phyloP scores from a whole-genome alignment of 2,113 vertebrate species.

The Silurus asotus region DNA sequence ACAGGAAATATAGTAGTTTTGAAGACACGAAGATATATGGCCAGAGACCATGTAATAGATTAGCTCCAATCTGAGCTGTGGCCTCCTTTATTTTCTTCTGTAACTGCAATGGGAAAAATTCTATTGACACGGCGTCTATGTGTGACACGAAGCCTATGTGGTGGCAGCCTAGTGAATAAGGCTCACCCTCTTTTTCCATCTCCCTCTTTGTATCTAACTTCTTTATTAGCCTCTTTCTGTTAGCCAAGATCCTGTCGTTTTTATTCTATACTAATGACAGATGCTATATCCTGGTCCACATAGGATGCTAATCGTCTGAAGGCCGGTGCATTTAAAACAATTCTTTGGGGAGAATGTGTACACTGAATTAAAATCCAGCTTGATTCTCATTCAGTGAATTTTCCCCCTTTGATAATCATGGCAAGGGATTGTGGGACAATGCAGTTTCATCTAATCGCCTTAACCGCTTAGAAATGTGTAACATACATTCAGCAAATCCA shows the following conservation, averaged over 20 bases:
- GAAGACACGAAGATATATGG: slow-evolving; percentile 42
- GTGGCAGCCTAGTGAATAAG: slow-evolving; percentile 28
- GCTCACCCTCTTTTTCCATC: slow-evolving; percentile 31
- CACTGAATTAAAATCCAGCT: background rate
- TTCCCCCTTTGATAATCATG: background rate
- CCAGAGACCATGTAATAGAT: slow-evolving; percentile 62
- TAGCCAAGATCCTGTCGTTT: slow-evolving; percentile 28
- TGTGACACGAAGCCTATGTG: slow-evolving; percentile 28
- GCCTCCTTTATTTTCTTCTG: slow-evolving; percentile 60
- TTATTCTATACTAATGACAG: slow-evolving; percentile 41
- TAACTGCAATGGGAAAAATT: slow-evolving; percentile 63
- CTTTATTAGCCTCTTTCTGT: slow-evolving; percentile 32
- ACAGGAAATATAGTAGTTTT: slow-evolving; percentile 63
- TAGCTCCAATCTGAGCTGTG: slow-evolving; percentile 59
- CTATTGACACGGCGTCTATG: slow-evolving; percentile 53
- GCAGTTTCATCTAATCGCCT: background rate
- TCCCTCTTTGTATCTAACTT: slow-evolving; percentile 22
- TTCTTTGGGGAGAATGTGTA: background rate
- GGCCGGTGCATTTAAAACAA: slow-evolving; percentile 3
- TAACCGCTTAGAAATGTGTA: background rate
- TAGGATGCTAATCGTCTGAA: slow-evolving; percentile 9
- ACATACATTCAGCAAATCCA: background rate
- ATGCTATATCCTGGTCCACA: slow-evolving; percentile 27
- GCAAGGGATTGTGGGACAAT: background rate
- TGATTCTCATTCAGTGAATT: background rate